Base-by-base conservation (phyloP, 2,113 vertebrate genomes). In the Argyrosomus japonicus region DNA sequence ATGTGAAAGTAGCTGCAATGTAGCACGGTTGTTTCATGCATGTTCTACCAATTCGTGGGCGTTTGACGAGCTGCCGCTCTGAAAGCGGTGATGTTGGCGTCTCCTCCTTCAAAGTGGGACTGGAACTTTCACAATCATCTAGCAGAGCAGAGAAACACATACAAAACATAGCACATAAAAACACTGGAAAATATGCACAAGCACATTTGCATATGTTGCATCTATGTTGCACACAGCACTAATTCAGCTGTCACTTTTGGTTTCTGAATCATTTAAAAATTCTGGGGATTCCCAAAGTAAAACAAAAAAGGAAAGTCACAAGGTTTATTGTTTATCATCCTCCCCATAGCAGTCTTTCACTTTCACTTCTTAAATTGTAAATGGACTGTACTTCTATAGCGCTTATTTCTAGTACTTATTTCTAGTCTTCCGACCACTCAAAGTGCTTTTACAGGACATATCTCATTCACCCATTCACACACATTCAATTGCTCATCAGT, bases 41-140 rank as follows among this genome's bases (percentile, higher is more conserved):
- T 67, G 40, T 14, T 67, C 15, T 89, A 93, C 92, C 92, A 19
- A 91, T 87, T 7, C 90, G 82, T n/a, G 86, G 90, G 1, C 88
- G 88, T 81, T 93, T 93, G 65, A 61, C 54, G 7, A 73, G 68
- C 36, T 75, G 82, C 36, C 67, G 53, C 23, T 87, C 84, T 27
- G 50, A 63, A 36, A 19, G 45, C 0, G 19, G 18, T 0, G 21
- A 54, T 14, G 77, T 1, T 0, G 21, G 29, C 36, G 57, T 73
- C 57, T 51, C 50, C 11, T 51, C 57, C 0, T 9, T 3, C 50
- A 15, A 58, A 71, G 18, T 23, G 9, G 17, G 47, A 15, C 18
- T 23, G 1, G n/a, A 45, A 40, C 50, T 45, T 27, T 90, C 77
- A 65, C 15, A 32, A 15, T 0, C 32, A 13, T 50, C 92, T 93